Base-by-base conservation (phyloP, 2,888 invertebrate species). In the Artemia sinica region DNA sequence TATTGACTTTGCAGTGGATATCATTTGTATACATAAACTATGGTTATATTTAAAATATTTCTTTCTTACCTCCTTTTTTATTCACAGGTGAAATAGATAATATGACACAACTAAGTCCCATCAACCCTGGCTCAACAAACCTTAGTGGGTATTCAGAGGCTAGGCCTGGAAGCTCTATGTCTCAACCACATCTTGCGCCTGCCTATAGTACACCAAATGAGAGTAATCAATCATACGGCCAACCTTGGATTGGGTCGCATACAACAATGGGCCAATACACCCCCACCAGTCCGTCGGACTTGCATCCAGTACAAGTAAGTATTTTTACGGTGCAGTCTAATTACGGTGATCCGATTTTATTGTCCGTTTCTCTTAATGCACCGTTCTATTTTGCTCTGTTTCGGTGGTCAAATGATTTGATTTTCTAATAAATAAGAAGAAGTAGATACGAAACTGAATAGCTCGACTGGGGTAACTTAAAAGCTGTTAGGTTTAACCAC, bases 161-260 rank as follows among this genome's bases (percentile, higher is more conserved):
- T 10, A 8, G 58, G 10, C 58, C 58, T 58, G 58, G 58, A 1
- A 58, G 58, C 58, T 58, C 58, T 18, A 58, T 58, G 58, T 58
- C 58, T 8, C 58, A 58, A 9, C 58, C 58, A 1, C 58, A 58
- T 58, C 58, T 58, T 14, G 58, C 18, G 14, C 58, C 58, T 58
- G 58, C 58, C 10, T 58, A 58, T 18, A 58, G 58, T 9, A 58
- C 58, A n/a, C 58, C 58, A 9, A 58, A 58, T 58, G 58, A 58
- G 58, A 14, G 14, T 8, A 58, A n/a, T 18, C 58, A 58, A 18
- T 58, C 58, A 10, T 58, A 58, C 18, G 58, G 58, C 8, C 58
- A 58, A 18, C 58, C n/a, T 1, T 58, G 58, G 58, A n/a, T 14
- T 14, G 58, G 58, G 18, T 14, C n/a, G 14, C 58, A 58, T 58